These are phyloP conservation scores for Tachysurus fulvidraco DNA, from an alignment of 2,113 vertebrate species.

Conservation along the genomic window DNA sequence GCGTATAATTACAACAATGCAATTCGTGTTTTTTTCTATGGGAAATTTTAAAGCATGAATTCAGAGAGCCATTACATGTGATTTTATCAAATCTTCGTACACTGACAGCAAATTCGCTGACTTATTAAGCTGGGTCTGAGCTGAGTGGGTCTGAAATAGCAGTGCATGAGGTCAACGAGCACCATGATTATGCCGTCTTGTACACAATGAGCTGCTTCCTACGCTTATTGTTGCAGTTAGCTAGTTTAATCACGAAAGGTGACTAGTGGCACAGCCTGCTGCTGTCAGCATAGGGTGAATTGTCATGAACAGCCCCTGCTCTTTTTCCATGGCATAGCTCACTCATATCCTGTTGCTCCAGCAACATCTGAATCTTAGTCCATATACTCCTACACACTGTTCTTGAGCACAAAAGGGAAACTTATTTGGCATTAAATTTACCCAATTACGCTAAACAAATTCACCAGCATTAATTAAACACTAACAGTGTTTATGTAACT, in stretches of 20 bases:
- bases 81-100: background rate
- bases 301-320: background rate
- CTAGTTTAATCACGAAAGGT: slow-evolving; percentile 8
- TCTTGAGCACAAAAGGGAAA: background rate
- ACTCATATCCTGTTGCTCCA: slow-evolving; percentile 1
- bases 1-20: background rate
- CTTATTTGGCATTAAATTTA: background rate
- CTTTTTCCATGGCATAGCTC: background rate
- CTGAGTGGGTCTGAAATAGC: slow-evolving; percentile 29
- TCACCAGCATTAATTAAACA: slow-evolving; percentile 1
- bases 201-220: slow-evolving; percentile 13
- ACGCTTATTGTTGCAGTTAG: slow-evolving; percentile 13
- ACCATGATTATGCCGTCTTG: background rate
- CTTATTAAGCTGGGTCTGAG: background rate
- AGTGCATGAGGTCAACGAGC: slow-evolving; percentile 29
- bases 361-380: background rate
- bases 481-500: slow-evolving; percentile 1
- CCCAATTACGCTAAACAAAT: background rate
- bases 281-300: background rate
- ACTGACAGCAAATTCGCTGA: background rate
- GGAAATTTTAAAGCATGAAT: slow-evolving; percentile 3
- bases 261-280: slow-evolving; percentile 21
- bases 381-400: slow-evolving; percentile 11
- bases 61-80: background rate
- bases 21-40: background rate